phyloP scores from a whole-genome alignment of 2,113 vertebrate species.

The Cynopterus brachyotis region DNA sequence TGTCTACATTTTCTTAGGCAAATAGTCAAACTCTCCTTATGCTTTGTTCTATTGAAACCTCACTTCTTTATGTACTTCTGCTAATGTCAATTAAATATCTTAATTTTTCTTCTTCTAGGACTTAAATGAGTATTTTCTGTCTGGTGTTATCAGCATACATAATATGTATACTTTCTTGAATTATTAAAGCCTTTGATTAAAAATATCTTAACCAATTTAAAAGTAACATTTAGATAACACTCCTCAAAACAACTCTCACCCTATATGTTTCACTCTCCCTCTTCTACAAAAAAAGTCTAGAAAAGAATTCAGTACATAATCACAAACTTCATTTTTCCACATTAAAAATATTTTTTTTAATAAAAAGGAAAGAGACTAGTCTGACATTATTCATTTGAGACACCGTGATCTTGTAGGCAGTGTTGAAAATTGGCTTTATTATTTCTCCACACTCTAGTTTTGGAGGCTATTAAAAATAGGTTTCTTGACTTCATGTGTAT shows the following conservation, averaged over 20 bases:
- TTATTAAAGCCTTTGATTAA: neutral
- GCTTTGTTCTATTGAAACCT: neutral
- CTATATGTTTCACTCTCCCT: neutral
- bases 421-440: conserved; percentile 6
- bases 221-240: neutral
- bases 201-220: neutral
- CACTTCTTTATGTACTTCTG: neutral
- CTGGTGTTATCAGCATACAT: neutral
- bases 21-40: neutral
- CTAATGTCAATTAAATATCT: neutral
- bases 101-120: neutral
- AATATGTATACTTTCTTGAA: neutral
- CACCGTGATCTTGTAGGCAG: neutral
- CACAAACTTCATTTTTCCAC: neutral
- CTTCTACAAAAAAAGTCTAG: neutral
- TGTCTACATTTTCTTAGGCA: neutral
- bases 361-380: neutral
- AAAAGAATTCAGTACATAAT: neutral
- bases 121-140: neutral
- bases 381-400: neutral
- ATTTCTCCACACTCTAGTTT: neutral
- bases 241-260: neutral
- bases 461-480: neutral
- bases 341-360: neutral
- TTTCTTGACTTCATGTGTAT: neutral